Percentiles rank a stretch among this genome's conserved stretches.
Conservation (phyloP, 2,797 vertebrate genomes). For the Prionace glauca region DNA sequence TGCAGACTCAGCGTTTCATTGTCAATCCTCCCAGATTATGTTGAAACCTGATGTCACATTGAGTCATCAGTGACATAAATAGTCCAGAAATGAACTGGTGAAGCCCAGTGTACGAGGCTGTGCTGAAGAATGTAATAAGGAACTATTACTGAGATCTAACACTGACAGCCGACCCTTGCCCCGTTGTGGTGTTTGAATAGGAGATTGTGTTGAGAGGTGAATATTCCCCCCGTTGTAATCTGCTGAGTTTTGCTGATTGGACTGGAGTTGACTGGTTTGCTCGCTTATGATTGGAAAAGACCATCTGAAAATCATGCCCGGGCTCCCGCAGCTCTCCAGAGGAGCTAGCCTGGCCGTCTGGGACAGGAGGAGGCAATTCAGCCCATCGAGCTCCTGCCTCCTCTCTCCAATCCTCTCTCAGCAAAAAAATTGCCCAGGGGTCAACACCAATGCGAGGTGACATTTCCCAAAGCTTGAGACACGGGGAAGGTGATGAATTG, state of each 20-base stretch:
- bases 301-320: background rate
- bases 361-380: background rate
- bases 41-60: background rate
- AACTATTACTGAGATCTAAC: background rate
- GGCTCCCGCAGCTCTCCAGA: background rate
- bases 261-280: background rate
- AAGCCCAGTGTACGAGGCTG: background rate
- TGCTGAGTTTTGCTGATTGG: background rate
- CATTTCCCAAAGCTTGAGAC: background rate
- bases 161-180: background rate
- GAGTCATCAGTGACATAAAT: background rate
- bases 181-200: background rate
- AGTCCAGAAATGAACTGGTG: background rate
- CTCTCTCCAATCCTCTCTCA: background rate
- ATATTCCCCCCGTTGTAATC: background rate
- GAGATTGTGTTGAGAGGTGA: background rate
- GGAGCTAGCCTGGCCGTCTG: too few species aligned
- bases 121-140: background rate
- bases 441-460: background rate
- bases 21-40: background rate
- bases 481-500: background rate
- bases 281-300: background rate
- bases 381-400: background rate
- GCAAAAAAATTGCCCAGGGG: background rate
- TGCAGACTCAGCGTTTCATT: background rate